phyloP scores from a whole-genome alignment of 2,888 invertebrate genomes.

The Amiota mariae region DNA sequence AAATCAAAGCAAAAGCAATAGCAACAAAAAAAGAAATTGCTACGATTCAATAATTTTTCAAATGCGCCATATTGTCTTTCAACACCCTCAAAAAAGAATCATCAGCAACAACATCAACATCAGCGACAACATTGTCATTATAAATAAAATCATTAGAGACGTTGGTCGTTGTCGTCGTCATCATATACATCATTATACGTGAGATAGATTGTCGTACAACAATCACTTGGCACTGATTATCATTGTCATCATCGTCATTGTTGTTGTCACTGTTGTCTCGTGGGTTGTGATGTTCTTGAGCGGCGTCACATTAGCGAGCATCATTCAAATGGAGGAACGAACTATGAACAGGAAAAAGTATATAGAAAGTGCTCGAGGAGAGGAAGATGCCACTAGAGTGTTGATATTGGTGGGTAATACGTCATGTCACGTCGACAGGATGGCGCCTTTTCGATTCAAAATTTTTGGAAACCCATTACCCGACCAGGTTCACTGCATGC shows the following conservation, averaged over 20 bases:
- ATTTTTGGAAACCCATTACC: neutral
- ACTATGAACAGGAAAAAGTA: neutral
- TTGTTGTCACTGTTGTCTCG: neutral
- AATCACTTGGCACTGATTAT: neutral
- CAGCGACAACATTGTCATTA: neutral
- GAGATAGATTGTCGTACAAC: neutral
- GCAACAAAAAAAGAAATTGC: neutral
- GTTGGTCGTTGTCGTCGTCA: neutral
- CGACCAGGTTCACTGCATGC: neutral
- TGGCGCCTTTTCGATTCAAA: neutral
- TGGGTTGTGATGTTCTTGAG: neutral
- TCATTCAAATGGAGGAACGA: neutral
- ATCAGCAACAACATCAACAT: neutral
- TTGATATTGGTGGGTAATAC: neutral
- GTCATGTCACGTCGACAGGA: constrained; percentile 8
- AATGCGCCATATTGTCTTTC: constrained; percentile 52
- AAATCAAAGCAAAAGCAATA: neutral
- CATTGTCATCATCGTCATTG: constrained; percentile 2
- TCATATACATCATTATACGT: neutral
- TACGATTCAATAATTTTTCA: constrained; percentile 14
- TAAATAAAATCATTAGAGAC: too few relatives aligned
- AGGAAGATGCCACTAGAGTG: too few relatives aligned
- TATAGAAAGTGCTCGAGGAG: neutral
- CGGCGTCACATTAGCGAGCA: constrained; percentile 1
- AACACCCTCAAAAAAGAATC: constrained; percentile 42